phyloP scores from a whole-genome alignment of 2,888 invertebrate species.

The Pollenia labialis region DNA sequence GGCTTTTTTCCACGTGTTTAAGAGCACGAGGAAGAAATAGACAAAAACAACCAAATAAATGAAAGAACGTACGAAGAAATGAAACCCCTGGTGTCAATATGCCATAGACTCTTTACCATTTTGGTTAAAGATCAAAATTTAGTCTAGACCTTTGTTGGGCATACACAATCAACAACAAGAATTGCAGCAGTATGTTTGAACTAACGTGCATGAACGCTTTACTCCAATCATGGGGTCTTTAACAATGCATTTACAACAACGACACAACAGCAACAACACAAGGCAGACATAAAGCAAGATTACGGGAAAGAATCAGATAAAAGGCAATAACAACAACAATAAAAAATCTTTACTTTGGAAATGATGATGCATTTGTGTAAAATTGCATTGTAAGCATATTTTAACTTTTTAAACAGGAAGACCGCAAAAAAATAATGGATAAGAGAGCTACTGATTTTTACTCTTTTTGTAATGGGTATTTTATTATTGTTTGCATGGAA shows the following conservation, averaged over 20 bases:
- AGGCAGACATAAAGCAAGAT: neutral
- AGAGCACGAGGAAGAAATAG: constrained; percentile 9
- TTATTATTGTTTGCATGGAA: constrained; percentile 11
- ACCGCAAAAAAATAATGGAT: neutral
- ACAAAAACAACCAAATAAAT: neutral
- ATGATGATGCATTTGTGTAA: constrained; percentile 69
- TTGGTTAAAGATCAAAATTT: constrained; percentile 49
- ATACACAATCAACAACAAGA: neutral
- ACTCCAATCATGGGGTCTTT: constrained; percentile 17
- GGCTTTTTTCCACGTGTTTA: neutral
- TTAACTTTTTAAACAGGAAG: constrained; percentile 39
- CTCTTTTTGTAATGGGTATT: constrained; percentile 21
- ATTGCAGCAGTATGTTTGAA: neutral
- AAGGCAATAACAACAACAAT: constrained; percentile 8
- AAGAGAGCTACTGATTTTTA: constrained; percentile 60
- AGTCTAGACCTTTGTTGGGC: constrained; percentile 59
- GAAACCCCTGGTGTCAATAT: constrained; percentile 65
- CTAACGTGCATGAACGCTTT: constrained; percentile 14
- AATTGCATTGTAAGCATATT: constrained; percentile 71
- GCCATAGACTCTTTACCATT: constrained; percentile 52
- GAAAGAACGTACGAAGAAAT: constrained; percentile 13
- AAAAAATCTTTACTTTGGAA: constrained; percentile 9
- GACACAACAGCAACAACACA: constrained; percentile 15
- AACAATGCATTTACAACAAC: constrained; percentile 41
- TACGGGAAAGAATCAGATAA: constrained; percentile 49